These are phyloP conservation scores for Pontoporia blainvillei DNA, from an alignment of 2,113 vertebrate genomes.

Conservation along the genomic window DNA sequence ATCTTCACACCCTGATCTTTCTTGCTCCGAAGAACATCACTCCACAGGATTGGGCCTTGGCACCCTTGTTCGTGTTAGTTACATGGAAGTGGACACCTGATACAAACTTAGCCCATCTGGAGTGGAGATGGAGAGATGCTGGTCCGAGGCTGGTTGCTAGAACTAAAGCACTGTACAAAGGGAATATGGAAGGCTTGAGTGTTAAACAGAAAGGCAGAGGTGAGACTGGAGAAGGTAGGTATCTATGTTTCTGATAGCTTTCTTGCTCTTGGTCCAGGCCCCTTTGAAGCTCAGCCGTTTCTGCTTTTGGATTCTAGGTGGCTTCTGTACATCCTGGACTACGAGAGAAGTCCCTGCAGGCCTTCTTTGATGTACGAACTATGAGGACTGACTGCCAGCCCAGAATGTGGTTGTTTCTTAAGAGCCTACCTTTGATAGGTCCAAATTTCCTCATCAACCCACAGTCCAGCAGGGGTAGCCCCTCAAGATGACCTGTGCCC, in stretches of 20 bases:
- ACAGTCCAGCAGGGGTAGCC: neutral
- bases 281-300: neutral
- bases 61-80: neutral
- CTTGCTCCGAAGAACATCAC: neutral
- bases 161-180: neutral
- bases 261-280: neutral
- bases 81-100: neutral
- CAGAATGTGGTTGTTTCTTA: neutral
- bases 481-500: neutral
- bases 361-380: neutral
- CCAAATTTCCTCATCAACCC: neutral
- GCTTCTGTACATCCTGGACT: neutral
- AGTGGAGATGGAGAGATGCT: neutral
- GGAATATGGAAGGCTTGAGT: neutral
- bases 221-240: neutral
- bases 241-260: neutral
- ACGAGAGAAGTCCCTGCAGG: no score
- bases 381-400: neutral
- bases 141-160: neutral
- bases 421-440: neutral
- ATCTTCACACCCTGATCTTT: neutral
- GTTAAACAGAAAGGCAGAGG: neutral
- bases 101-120: neutral
- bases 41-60: neutral
- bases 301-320: neutral